Evolutionary conservation across 2,888 invertebrate genomes (phyloP).

Genomic region (Drepanosiphum platanoidis): DNA sequence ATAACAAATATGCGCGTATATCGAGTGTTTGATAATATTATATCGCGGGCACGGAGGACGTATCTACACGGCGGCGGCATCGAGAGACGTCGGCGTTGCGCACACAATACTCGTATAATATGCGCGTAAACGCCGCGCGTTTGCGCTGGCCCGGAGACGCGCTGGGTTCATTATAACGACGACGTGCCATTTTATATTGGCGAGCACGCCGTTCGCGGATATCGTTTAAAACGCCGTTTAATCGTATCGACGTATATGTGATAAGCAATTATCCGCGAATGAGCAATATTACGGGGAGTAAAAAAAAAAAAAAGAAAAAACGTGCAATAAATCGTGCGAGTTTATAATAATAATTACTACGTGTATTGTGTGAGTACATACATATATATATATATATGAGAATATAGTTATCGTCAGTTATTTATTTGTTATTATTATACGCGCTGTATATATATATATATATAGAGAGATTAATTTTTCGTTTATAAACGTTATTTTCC

Average conservation of each 20-base stretch:
- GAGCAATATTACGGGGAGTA: constrained; percentile 15
- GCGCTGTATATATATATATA: neutral
- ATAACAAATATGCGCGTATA: too few relatives aligned
- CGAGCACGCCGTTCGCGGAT: constrained; percentile 35
- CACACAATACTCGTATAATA: neutral
- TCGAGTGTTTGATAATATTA: too few relatives aligned
- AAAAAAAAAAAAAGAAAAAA: constrained; percentile 12
- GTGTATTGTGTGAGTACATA: constrained; percentile 9
- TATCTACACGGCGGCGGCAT: neutral
- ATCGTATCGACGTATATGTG: neutral
- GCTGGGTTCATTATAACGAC: constrained; percentile 29
- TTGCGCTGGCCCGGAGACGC: neutral
- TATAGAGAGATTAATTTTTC: neutral
- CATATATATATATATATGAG: too few relatives aligned
- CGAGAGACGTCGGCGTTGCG: neutral
- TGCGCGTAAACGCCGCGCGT: neutral
- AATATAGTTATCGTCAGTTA: constrained; percentile 19
- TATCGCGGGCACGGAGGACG: too few relatives aligned
- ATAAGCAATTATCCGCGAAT: constrained; percentile 39
- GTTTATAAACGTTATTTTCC: constrained; percentile 34
- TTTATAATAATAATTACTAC: constrained; percentile 1
- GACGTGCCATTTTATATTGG: constrained; percentile 12
- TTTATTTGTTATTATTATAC: constrained; percentile 38
- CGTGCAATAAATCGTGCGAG: constrained; percentile 38
- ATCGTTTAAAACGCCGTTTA: constrained; percentile 50